Evolutionary conservation across 1,140 invertebrate genomes (phyloP), one percentile per base, ranked within the genome.

Genomic region (Colletes gigas): DNA sequence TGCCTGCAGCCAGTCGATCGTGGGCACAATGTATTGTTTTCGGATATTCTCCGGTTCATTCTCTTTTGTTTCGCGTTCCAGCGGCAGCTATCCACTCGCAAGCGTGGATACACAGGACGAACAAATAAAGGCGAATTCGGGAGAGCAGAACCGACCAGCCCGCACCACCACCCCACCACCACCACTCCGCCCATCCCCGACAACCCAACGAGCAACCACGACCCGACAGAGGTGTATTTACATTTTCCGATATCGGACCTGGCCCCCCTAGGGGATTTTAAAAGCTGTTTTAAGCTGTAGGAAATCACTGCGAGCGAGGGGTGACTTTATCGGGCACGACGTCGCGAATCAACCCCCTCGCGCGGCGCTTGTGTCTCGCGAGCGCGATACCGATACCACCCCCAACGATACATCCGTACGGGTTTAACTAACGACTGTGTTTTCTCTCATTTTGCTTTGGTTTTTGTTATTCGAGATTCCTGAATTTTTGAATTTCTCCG

Each of bases 11-110:
- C 74, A 66, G 54, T 76, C 77, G 74, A 67, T 81, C 82, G 73
- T 52, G 69, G 60, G 71, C 69, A 79, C 75, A 83, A 88, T 85
- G 82, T 87, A 88, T 88, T 88, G 86, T 87, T 87, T 87, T 87
- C 85, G 78, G 86, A 87, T 87, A 87, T 82, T 84, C 85, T 84
- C 39, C 59, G 75, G 67, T 70, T 83, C 85, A 73, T 83, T 81
- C 73, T 44, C 73, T 74, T 86, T 86, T 86, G 84, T 87, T 78
- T 67, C 81, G 76, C 21, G 59, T 86, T 57, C 76, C 71, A 62
- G 44, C 60, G 65, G 66, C 76, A 68, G 57, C 74, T 77, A 77
- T 81, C 79, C 79, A 81, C 73, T 77, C 63, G 73, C 73, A 15
- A 81, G 50, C 70, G 17, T 50, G 59, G 59, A 72, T 77, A 70